Evolutionary conservation across 2,888 invertebrate genomes (phyloP).

Genomic region (Spialia ferax): DNA sequence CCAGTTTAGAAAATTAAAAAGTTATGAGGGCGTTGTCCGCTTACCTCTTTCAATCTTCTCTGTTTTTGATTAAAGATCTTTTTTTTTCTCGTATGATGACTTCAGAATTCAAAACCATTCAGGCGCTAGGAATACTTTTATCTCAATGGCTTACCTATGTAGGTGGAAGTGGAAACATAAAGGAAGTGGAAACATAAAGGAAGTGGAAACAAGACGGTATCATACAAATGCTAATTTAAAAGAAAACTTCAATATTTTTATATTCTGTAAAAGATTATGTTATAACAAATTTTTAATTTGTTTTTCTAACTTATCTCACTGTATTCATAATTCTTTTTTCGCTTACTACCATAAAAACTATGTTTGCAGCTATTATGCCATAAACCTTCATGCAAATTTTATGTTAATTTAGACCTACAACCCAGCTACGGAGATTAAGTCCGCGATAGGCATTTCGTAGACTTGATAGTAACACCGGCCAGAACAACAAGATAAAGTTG

Average conservation of each 20-base stretch:
- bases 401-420: slow-evolving; percentile 18
- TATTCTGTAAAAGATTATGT: background rate
- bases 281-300: background rate
- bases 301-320: slow-evolving; percentile 2
- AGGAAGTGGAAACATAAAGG: background rate
- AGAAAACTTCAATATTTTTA: slow-evolving; percentile 1
- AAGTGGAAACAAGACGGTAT: background rate
- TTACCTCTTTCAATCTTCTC: background rate
- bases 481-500: background rate
- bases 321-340: slow-evolving; percentile 8
- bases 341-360: background rate
- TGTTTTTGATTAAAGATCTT: background rate
- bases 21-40: background rate
- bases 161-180: background rate
- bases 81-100: too few species aligned
- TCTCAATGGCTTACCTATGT: background rate
- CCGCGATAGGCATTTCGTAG: background rate
- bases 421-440: background rate
- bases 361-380: slow-evolving; percentile 11
- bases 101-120: too few species aligned
- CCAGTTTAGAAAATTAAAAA: background rate
- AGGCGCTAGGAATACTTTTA: background rate
- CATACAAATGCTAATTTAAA: background rate
- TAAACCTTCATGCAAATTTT: slow-evolving; percentile 22
- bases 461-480: background rate